Conservation (phyloP, 1,140 invertebrate genomes). For the Nilaparvata lugens region DNA sequence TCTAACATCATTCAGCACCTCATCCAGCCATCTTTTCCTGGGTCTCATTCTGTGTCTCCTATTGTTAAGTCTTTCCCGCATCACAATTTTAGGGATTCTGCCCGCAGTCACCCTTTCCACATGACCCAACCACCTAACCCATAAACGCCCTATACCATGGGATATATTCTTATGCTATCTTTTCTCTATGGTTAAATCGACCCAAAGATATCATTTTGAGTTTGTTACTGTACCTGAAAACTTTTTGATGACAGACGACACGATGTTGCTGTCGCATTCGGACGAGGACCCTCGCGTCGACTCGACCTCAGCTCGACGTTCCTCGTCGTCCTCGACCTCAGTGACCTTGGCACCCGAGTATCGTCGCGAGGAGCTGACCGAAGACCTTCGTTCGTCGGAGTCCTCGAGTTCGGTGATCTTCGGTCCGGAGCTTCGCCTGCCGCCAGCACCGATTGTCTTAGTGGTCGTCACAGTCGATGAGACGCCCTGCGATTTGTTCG, state of each 20-base stretch:
- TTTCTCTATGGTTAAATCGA: too few species aligned
- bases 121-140: too few species aligned
- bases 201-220: too few species aligned
- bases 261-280: conserved; percentile 11
- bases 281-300: background rate
- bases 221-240: too few species aligned
- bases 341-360: background rate
- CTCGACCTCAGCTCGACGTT: background rate
- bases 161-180: too few species aligned
- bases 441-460: conserved; percentile 20
- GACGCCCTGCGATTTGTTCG: conserved; percentile 13
- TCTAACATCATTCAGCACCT: too few species aligned
- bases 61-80: too few species aligned
- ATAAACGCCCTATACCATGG: too few species aligned
- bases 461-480: conserved; percentile 21
- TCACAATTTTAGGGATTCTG: too few species aligned
- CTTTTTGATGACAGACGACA: conserved; percentile 4
- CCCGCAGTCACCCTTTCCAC: too few species aligned
- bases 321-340: conserved; percentile 14
- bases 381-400: conserved; percentile 1
- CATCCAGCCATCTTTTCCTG: too few species aligned
- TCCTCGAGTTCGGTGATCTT: conserved; percentile 21
- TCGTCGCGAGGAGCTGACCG: background rate
- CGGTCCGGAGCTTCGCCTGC: conserved; percentile 15
- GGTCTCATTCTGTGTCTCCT: too few species aligned